A percentile compares a stretch with the other conserved stretches of the same genome.
phyloP scores from a whole-genome alignment of 2,797 vertebrate genomes.

The Pseudomugil gertrudae region DNA sequence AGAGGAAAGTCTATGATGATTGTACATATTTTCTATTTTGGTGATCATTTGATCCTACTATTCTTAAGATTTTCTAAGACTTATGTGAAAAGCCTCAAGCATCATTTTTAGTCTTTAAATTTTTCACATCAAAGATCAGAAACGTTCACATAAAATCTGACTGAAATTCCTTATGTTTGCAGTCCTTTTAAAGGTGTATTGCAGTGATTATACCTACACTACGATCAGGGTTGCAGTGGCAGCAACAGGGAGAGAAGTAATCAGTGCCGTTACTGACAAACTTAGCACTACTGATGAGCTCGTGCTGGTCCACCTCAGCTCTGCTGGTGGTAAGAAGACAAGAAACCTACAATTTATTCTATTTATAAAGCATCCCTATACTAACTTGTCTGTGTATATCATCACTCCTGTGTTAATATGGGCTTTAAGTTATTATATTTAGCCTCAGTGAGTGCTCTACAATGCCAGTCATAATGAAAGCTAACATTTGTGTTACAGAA shows the following conservation, averaged over 20 bases:
- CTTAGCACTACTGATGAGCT: slow-evolving; percentile 91
- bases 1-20: too few relatives aligned
- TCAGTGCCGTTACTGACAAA: slow-evolving; percentile 89
- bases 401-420: background rate
- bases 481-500: slow-evolving; percentile 79
- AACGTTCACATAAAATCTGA: background rate
- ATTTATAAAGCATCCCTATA: background rate
- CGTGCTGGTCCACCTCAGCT: slow-evolving; percentile 91
- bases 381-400: background rate
- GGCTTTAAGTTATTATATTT: background rate
- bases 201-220: slow-evolving; percentile 95
- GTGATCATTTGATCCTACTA: too few relatives aligned
- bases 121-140: background rate
- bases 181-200: slow-evolving; percentile 97
- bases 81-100: too few relatives aligned
- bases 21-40: too few relatives aligned
- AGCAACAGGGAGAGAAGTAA: slow-evolving; percentile 90
- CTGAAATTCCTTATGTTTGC: slow-evolving; percentile 8
- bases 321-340: slow-evolving; percentile 86
- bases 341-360: background rate
- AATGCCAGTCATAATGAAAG: background rate
- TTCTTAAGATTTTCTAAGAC: too few relatives aligned
- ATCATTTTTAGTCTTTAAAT: background rate
- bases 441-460: background rate
- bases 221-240: slow-evolving; percentile 91